A percentile compares a stretch with the other conserved stretches of the same genome.
Evolutionary conservation across 2,888 invertebrate species (phyloP).

Genomic region (Acanthoscelides obtectus): DNA sequence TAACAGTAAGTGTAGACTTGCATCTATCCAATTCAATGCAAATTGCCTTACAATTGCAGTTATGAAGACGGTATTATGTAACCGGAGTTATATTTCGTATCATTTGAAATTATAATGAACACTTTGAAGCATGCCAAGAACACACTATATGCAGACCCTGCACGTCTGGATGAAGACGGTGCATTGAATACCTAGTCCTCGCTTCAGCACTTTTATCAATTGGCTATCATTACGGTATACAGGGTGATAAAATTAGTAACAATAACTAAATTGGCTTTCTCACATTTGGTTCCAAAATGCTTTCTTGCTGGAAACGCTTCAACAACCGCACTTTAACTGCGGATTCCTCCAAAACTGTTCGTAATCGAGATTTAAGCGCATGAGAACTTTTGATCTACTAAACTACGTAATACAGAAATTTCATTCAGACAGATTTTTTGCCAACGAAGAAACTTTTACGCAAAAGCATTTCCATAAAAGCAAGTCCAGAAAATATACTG

Average conservation of each 20-base stretch:
- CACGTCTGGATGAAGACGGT: neutral
- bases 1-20: neutral
- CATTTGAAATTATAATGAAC: neutral
- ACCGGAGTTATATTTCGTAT: neutral
- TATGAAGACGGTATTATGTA: neutral
- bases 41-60: neutral
- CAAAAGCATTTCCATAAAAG: no score
- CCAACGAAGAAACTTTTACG: no score
- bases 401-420: no score
- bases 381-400: no score
- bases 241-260: no score
- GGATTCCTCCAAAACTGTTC: no score
- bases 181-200: neutral
- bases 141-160: neutral
- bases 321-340: no score
- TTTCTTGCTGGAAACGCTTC: no score
- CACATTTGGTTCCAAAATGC: no score
- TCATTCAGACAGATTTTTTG: no score
- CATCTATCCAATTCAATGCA: neutral
- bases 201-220: neutral
- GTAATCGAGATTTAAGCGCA: no score
- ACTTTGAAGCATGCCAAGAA: neutral
- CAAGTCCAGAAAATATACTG: neutral
- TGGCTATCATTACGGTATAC: neutral
- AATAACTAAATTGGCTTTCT: no score